Base-by-base conservation (phyloP, 2,888 invertebrate species). In the Drosophila mimetica region DNA sequence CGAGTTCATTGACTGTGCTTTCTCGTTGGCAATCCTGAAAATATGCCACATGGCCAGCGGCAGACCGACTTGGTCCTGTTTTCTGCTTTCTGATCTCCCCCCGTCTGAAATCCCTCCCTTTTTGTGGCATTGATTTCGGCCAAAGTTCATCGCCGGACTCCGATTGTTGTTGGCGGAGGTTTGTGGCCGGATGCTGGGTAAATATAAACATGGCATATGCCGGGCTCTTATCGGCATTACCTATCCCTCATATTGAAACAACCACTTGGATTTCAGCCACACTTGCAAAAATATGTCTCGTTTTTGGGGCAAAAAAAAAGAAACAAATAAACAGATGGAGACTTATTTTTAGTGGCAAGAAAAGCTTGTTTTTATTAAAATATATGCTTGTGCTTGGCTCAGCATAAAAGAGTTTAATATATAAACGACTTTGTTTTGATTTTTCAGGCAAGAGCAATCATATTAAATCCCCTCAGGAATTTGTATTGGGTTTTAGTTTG, bases 1-100 rank as follows among this genome's bases (percentile, higher is more conserved):
- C 54, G 57, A 48, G 84, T 77, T 80, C 80, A 77, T 60, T 86
- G 81, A 71, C 78, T 71, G 54, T 42, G 50, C 57, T 61, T 63
- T 66, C 61, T 59, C 11, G 61, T 71, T 63, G 79, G 64, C 77
- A 30, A 7, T 61, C 34, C 59, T 39, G 28, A 37, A 69, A 63
- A 54, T 61, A 64, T 78, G 41, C 65, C 64, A 64, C 50, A 64
- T 11, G 20, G 55, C 63, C 39, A 50, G 30, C 42, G 53, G 47
- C 71, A 54, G 32, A 25, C 22, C 30, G 50, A 53, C 47, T 55
- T 55, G 42, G 63, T 25, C 46, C 46, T 11, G 25, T 2, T 9
- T 5, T 4, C 6, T 25, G 25, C 4, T n/a, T 22, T n/a, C 22
- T 6, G 2, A 2, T 11, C 8, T 13, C 11, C 13, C 39, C 8